Evolutionary conservation across 2,888 invertebrate species (phyloP).

Genomic region (Halictus quadricinctus): DNA sequence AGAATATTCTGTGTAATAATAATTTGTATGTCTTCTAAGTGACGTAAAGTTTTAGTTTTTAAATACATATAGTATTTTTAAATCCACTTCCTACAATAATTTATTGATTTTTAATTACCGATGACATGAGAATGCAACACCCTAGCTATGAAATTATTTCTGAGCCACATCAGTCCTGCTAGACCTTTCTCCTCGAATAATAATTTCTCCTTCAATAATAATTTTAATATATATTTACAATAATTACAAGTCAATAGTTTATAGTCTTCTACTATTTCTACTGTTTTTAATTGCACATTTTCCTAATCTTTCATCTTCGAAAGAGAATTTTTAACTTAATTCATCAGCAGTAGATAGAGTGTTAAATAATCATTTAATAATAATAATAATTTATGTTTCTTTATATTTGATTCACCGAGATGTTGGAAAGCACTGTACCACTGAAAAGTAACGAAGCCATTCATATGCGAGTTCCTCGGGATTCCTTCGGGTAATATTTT

Average conservation of each 20-base stretch:
- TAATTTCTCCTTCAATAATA: too few relatives aligned
- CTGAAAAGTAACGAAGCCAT: background rate
- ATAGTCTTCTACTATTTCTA: too few relatives aligned
- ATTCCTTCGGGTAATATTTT: background rate
- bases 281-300: too few relatives aligned
- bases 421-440: background rate
- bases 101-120: background rate
- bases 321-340: too few relatives aligned
- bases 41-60: background rate
- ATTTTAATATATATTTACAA: too few relatives aligned
- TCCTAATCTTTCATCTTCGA: too few relatives aligned
- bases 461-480: background rate
- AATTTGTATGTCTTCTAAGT: background rate
- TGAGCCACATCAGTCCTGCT: background rate
- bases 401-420: background rate
- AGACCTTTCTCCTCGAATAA: background rate
- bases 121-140: background rate
- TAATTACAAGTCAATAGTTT: too few relatives aligned
- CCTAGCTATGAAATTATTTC: background rate
- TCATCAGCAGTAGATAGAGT: background rate
- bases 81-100: background rate
- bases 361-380: background rate
- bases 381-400: too few relatives aligned
- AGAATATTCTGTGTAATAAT: background rate
- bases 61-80: background rate